phyloP scores from a whole-genome alignment of 2,113 vertebrate genomes.

The Excalfactoria chinensis region DNA sequence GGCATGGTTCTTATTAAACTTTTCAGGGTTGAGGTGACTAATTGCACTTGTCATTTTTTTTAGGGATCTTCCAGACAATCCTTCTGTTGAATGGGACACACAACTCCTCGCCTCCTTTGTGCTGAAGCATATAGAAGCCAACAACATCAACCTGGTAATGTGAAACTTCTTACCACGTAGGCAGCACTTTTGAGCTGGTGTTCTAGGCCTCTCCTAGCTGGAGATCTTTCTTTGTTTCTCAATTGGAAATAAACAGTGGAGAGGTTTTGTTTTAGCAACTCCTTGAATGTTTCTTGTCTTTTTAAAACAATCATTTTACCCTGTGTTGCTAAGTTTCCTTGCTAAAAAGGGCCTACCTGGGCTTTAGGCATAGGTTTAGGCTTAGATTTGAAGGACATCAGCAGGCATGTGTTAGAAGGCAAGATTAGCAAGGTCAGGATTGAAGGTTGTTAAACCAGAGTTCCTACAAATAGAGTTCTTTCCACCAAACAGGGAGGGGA shows the following conservation, averaged over 20 bases:
- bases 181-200: not conserved
- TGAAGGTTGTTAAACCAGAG: not conserved
- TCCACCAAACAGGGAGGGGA: not conserved
- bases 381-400: not conserved
- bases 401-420: not conserved
- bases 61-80: constrained; percentile 91
- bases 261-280: not conserved
- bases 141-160: constrained; percentile 86
- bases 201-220: not conserved
- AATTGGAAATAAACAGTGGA: not conserved
- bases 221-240: not conserved
- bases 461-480: not conserved
- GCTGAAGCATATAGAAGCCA: constrained; percentile 78
- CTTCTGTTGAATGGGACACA: constrained; percentile 85
- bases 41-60: constrained; percentile 46
- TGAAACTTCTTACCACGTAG: not conserved
- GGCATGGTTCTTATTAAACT: not conserved
- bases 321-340: not conserved
- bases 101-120: constrained; percentile 79
- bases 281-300: not conserved
- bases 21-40: not conserved
- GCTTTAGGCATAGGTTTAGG: not conserved
- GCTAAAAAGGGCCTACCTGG: not conserved
- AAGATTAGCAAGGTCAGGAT: not conserved
- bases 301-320: not conserved